Evolutionary conservation across 2,888 invertebrate species (phyloP).

Genomic region (Ectobius pallidus): DNA sequence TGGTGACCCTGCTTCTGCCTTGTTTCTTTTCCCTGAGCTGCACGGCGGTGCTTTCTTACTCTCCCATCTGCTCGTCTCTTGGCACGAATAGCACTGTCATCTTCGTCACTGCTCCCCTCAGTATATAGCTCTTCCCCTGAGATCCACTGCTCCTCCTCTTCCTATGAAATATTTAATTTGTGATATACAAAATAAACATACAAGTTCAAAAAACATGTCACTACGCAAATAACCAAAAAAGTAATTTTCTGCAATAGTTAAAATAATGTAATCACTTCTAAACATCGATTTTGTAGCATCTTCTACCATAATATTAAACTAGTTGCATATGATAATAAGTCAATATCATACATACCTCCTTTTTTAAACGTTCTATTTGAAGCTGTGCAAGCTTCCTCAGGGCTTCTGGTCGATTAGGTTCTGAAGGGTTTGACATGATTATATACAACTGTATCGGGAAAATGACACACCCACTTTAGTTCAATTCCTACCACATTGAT

Average conservation of each 20-base stretch:
- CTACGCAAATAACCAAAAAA: no score
- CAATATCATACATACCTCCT: constrained; percentile 1
- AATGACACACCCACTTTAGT: background rate
- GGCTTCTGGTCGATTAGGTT: background rate
- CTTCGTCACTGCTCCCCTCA: constrained; percentile 57
- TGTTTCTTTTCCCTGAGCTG: constrained; percentile 11
- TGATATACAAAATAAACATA: no score
- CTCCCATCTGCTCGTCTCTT: constrained; percentile 27
- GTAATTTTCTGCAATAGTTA: no score
- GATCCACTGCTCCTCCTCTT: constrained; percentile 57
- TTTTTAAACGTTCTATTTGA: constrained; percentile 7
- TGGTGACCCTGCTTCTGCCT: constrained; percentile 29
- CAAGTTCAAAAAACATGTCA: no score
- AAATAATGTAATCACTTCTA: no score
- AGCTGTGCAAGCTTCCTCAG: constrained; percentile 1
- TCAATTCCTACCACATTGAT: background rate
- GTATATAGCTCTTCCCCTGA: constrained; percentile 58
- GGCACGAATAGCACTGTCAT: constrained; percentile 47
- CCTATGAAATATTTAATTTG: no score
- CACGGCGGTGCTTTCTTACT: constrained; percentile 29
- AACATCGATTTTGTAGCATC: no score
- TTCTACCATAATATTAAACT: no score
- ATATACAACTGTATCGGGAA: background rate
- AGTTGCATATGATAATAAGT: no score
- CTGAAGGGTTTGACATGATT: background rate